These are phyloP conservation scores for Chionodraco myersi DNA, from an alignment of 2,113 vertebrate genomes.

Conservation along the genomic window DNA sequence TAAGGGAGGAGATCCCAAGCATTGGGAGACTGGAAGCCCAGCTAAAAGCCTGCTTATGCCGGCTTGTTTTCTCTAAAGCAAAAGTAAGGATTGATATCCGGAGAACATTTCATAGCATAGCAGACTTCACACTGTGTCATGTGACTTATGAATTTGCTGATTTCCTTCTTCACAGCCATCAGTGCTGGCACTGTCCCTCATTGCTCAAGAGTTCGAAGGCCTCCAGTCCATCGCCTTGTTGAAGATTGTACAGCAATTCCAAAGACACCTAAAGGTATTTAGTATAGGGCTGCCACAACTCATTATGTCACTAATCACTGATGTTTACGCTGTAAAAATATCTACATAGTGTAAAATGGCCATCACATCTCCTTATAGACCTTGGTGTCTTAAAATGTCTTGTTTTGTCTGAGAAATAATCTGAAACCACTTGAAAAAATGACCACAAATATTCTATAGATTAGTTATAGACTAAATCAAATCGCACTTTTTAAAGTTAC, in stretches of 20 bases:
- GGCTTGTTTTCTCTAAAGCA: constrained; percentile 94
- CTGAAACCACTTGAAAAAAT: background rate
- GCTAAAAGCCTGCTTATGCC: constrained; percentile 97
- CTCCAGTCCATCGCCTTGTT: constrained; percentile 87
- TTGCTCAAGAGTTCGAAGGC: constrained; percentile 91
- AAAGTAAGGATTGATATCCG: constrained; percentile 87
- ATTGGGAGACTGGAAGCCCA: constrained; percentile 97
- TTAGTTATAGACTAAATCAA: too few relatives aligned
- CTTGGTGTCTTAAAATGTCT: background rate
- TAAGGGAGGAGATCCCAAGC: constrained; percentile 91
- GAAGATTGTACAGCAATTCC: constrained; percentile 90
- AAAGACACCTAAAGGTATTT: constrained; percentile 91
- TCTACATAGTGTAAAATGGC: background rate
- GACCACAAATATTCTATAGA: background rate
- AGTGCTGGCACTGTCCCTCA: constrained; percentile 94
- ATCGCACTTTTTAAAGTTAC: too few relatives aligned
- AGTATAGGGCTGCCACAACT: background rate
- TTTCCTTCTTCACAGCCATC: constrained; percentile 87
- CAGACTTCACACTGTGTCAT: constrained; percentile 5
- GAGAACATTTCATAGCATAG: constrained; percentile 40
- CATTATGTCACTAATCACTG: background rate
- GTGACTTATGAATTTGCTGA: background rate
- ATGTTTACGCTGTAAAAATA: background rate
- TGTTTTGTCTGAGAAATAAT: background rate
- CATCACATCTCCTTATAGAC: background rate